Evolutionary conservation across 2,113 vertebrate genomes (phyloP), one percentile per base, ranked within the genome.

Genomic region (Osmerus mordax): DNA sequence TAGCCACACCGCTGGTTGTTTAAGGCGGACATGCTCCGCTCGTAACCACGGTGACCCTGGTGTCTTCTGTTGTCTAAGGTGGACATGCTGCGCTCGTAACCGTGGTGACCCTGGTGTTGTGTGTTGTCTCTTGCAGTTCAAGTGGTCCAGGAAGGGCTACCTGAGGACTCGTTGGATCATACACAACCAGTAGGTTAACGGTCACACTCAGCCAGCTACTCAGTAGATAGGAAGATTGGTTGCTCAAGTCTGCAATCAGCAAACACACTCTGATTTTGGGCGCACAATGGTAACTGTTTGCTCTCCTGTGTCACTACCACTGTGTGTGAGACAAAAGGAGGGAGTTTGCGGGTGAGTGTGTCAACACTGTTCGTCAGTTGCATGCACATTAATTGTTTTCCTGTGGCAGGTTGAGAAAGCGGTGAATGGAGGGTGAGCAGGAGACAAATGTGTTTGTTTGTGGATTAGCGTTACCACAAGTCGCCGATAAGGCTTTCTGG

Each of bases 121-220:
- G 14, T 51, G 36, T 65, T 87, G 52, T 86, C 67, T 82, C 54
- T 64, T 90, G 53, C 86, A 94, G 93, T 92, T 91, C 86, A 92
- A 93, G 79, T 94, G 93, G 93, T 94, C 93, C 74, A 91, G 93
- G 67, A 94, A 94, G 82, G 93, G 93, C 78, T 94, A 91, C 89
- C 93, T 92, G 91, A 91, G 91, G 89, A 92, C 92, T 52, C 88
- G 93, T 18, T 94, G 93, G 93, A 86, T 92, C 75, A 89, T 94
- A 76, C 87, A 93, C 84, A 85, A 92, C 84, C 91, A 92, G 93
- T 94, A 92, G 19, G 91, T 90, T 80, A 69, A 41, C 7, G 32
- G 62, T 4, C 0, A 69, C 41, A 28, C 25, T 64, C 62, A n/a
- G 6, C 28, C 18, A 54, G 68, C 36, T 41, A n/a, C 11, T 60